phyloP scores from a whole-genome alignment of 1,140 invertebrate species.

The Cardiocondyla obscurior region DNA sequence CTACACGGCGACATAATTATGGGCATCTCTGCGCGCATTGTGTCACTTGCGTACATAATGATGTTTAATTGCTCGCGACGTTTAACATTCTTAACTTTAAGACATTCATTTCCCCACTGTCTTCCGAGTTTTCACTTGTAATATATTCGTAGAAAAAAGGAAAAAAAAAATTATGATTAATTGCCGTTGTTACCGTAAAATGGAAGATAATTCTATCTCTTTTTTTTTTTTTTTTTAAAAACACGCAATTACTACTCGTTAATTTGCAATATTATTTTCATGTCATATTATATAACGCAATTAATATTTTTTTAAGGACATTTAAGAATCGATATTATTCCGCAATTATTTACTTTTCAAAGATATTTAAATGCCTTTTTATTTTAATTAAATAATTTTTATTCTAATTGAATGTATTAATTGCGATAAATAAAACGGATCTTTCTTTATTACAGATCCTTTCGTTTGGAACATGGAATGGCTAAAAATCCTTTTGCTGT shows the following conservation, averaged over 20 bases:
- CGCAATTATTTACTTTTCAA: neutral
- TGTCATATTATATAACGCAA: neutral
- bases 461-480: conserved; percentile 59
- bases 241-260: neutral
- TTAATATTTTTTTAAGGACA: neutral
- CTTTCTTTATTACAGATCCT: neutral
- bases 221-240: too few species aligned
- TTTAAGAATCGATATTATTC: neutral
- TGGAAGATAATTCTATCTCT: neutral
- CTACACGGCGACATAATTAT: conserved; percentile 11
- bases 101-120: neutral
- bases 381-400: neutral
- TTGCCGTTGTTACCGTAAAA: neutral
- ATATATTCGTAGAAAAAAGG: neutral
- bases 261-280: neutral
- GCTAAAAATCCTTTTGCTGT: conserved; percentile 55
- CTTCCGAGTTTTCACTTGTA: conserved; percentile 7
- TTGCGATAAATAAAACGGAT: neutral
- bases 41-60: conserved; percentile 34
- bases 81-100: conserved; percentile 37
- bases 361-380: neutral
- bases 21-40: conserved; percentile 6
- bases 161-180: neutral
- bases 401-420: neutral
- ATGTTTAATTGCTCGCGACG: conserved; percentile 23